Evolutionary conservation across 2,888 invertebrate species (phyloP), one percentile per base, ranked within the genome.

Genomic region (Kryphioiulus occultus): DNA sequence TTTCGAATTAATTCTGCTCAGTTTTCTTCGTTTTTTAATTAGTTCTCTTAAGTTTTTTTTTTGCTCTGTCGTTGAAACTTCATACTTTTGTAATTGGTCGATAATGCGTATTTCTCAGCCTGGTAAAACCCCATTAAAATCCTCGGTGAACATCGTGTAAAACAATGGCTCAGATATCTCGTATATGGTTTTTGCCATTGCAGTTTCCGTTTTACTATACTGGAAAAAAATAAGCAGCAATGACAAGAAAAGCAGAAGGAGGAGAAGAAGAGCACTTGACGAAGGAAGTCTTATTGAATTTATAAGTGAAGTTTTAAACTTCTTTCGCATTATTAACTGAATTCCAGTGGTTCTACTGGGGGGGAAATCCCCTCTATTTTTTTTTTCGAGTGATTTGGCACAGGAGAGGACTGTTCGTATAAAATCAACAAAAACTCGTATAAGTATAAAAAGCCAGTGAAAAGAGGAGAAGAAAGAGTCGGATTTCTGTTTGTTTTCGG

Each of bases 401-500:
- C 47, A 47, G 47, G 47, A 47, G 15, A 59, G 10, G 22, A n/a
- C 15, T 59, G 4, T 59, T 59, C 2, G 59, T 2, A 3, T 0
- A 59, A 59, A 59, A 22, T n/a, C 19, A 59, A 59, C n/a, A 59
- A n/a, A 19, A n/a, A 59, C 47, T 17, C 15, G 47, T 10, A 47
- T 15, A 19, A 15, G n/a, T 12, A n/a, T n/a, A 7, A n/a, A 59
- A 59, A 59, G 4, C 19, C 59, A n/a, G 59, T n/a, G 9, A 59
- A 47, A 17, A 10, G 47, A 47, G 12, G 15, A 47, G 9, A 59
- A n/a, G n/a, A 59, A 22, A 59, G 59, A 59, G 59, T 59, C n/a
- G n/a, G n/a, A 59, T 59, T 59, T 59, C 59, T 59, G 59, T 59
- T 59, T 59, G 59, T 59, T 59, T 59, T 59, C 59, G n/a, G 59